Evolutionary conservation across 2,113 vertebrate genomes (phyloP), one percentile per base, ranked within the genome.

Genomic region (Ifrita kowaldi): DNA sequence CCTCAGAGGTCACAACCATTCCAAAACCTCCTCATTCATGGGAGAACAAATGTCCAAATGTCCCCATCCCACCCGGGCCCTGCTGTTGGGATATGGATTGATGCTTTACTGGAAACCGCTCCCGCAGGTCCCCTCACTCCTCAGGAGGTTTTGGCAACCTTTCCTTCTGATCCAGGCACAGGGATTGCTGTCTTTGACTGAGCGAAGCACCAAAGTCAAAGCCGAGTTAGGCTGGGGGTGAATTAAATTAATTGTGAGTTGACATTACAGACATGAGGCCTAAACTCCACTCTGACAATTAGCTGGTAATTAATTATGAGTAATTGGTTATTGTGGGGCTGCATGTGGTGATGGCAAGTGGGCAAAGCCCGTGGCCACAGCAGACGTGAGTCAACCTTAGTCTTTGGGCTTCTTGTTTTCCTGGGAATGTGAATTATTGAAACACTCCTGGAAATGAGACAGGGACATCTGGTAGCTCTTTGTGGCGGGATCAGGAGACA

Each of bases 1-100:
- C 26, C 56, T 32, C 41, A 5, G 79, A 23, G 47, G 18, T n/a
- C 73, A 55, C 0, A 0, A 2, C 20, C 1, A 0, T 7, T 60
- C 56, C 55, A n/a, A 53, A 90, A 15, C 26, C 46, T 56, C 17
- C 10, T 60, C 3, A 10, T 7, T n/a, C 11, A 10, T 24, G 24
- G 27, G 44, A 73, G 64, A 46, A 4, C 0, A 3, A 33, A 37
- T 9, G 32, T 13, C 21, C 44, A 10, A 2, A 53, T 23, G n/a
- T 46, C 13, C 28, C 21, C 56, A 32, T 1, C 2, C 52, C 53
- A 27, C 0, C 11, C 5, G 0, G 50, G 53, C 32, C 30, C 28
- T 52, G 53, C 30, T 73, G 33, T 5, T 26, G 59, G 49, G 30
- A 11, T 5, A 5, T 0, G 10, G 47, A 9, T 20, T 21, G 33